A percentile compares a stretch with the other conserved stretches of the same genome.
Conservation (phyloP, 2,888 invertebrate species). For the Coelopa pilipes region DNA sequence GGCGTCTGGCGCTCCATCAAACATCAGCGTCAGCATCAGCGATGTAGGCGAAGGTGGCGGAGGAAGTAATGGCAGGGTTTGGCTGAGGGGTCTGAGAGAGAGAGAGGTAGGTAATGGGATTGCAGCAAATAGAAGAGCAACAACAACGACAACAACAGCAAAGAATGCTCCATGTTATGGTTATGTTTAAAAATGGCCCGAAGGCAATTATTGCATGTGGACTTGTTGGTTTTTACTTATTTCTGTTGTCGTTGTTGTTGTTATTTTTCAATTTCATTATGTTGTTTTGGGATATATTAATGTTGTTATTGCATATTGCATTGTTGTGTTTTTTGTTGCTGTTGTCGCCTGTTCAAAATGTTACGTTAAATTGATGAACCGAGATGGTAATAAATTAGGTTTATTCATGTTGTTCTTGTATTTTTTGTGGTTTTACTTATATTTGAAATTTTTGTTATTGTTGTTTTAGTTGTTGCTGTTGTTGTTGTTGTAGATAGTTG, state of each 20-base stretch:
- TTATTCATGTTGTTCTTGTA: conserved; percentile 3
- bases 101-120: neutral
- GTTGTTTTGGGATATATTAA: neutral
- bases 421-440: neutral
- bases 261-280: neutral
- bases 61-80: neutral
- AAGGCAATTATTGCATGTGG: conserved; percentile 17
- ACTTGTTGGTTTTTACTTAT: neutral
- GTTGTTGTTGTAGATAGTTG: no score
- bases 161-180: conserved; percentile 2
- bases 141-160: neutral
- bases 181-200: conserved; percentile 7
- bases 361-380: conserved; percentile 23
- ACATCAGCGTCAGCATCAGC: neutral
- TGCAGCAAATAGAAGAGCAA: neutral
- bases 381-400: conserved; percentile 14
- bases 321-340: neutral
- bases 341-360: neutral
- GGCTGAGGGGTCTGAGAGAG: neutral
- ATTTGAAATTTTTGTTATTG: neutral
- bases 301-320: neutral
- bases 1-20: neutral
- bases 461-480: neutral
- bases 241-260: no score
- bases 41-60: neutral